phyloP scores from a whole-genome alignment of 92 coral and sea anemone species.

The Meandrina meandrites region DNA sequence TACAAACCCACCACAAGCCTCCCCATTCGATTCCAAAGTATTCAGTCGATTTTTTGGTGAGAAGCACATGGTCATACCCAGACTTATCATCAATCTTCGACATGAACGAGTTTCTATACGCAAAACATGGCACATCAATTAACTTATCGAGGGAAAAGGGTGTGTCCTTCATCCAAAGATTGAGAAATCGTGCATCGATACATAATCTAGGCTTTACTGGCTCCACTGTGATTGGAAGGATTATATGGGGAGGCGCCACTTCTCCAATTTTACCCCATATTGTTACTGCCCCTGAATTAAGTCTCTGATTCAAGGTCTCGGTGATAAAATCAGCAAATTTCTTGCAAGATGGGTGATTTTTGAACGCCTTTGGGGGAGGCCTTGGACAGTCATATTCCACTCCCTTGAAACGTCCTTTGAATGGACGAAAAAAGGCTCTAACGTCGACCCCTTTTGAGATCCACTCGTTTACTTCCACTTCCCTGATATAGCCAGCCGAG shows the following conservation, averaged over 20 bases:
- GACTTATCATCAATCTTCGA: constrained; percentile 20
- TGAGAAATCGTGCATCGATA: constrained; percentile 24
- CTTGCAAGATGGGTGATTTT: neutral
- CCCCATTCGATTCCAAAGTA: constrained; percentile 32
- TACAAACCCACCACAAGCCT: constrained; percentile 27
- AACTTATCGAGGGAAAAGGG: no score
- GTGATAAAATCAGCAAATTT: constrained; percentile 19
- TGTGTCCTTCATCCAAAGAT: neutral
- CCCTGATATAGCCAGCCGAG: neutral
- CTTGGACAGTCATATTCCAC: neutral
- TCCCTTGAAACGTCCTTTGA: neutral
- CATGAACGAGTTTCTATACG: neutral
- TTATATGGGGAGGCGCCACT: neutral
- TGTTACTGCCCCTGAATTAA: neutral
- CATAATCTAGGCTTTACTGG: constrained; percentile 15
- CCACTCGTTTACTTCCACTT: neutral
- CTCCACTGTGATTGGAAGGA: neutral
- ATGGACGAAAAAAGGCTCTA: neutral
- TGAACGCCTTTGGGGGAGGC: neutral
- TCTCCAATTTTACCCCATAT: neutral
- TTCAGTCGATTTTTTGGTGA: neutral
- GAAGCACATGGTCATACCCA: constrained; percentile 7
- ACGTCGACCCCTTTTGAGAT: neutral
- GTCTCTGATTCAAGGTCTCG: neutral
- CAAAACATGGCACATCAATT: neutral